Conservation (phyloP, 2,888 invertebrate species). For the Eupeodes luniger region DNA sequence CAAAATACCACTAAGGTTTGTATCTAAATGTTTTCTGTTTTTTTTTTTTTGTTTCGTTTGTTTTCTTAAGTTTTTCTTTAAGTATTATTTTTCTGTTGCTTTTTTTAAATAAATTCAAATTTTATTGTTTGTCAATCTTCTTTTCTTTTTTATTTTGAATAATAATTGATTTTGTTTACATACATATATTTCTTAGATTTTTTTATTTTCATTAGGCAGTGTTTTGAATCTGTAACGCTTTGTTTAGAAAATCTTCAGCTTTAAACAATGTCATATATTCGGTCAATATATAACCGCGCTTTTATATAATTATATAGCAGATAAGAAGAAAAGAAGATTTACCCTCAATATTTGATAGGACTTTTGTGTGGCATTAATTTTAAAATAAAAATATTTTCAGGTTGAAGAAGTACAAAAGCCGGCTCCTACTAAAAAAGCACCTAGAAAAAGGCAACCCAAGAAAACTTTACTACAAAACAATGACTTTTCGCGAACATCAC, state of each 20-base stretch:
- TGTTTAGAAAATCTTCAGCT: conserved; percentile 39
- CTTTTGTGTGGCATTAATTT: not conserved
- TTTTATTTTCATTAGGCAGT: conserved; percentile 36
- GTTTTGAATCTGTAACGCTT: conserved; percentile 75
- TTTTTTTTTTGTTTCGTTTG: conserved; percentile 36
- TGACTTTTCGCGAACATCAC: conserved; percentile 81
- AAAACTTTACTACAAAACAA: conserved; percentile 81
- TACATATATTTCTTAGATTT: conserved; percentile 14
- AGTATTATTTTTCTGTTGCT: conserved; percentile 71
- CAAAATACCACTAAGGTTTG: conserved; percentile 84
- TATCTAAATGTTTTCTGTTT: conserved; percentile 80
- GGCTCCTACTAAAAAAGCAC: conserved; percentile 80
- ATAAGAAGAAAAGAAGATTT: conserved; percentile 69
- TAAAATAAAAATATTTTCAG: conserved; percentile 73
- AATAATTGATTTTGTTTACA: not conserved
- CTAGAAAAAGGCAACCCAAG: conserved; percentile 83
- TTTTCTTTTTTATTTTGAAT: conserved; percentile 63
- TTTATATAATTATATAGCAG: conserved; percentile 13
- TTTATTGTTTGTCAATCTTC: conserved; percentile 51
- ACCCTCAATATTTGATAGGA: not conserved
- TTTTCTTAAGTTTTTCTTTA: conserved; percentile 17
- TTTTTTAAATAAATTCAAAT: conserved; percentile 80
- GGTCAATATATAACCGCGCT: conserved; percentile 1
- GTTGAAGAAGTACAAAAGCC: conserved; percentile 80
- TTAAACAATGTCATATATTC: conserved; percentile 16